Base-by-base conservation (phyloP, 2,888 invertebrate genomes). In the Rhagonycha fulva region DNA sequence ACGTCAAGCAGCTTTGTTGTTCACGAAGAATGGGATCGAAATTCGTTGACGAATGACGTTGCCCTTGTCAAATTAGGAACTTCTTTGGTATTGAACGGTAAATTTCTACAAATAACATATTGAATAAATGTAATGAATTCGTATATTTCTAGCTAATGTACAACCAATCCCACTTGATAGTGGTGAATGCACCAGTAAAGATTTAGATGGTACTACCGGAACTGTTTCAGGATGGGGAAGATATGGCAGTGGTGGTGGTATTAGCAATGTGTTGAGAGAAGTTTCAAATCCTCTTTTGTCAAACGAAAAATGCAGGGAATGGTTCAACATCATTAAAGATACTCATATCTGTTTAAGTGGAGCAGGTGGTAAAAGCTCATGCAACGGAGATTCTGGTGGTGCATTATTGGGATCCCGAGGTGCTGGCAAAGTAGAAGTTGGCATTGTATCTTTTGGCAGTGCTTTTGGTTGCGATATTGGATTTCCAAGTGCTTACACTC, bases 341-440 rank as follows among this genome's bases (percentile, higher is more conserved):
- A 87, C 87, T 70, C 89, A 90, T 79, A 80, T 91, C 10, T 91
- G 91, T 79, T 88, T 89, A 28, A 84, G 85, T 19, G 90, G 90
- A 0, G 74, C 80, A 0, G 84, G 85, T 0, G 86, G 87, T 0
- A 87, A 85, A 10, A 89, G 90, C 0, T 89, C 89, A 3, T 91
- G 91, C 78, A 89, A 88, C 32, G 90, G 89, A 0, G 89, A 89
- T 76, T 89, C 88, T 7, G 88, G 88, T 60, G 88, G 88, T 30
- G 80, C 84, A 12, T 19, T 76, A 14, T 9, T 23, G n/a, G 70
- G 70, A 2, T 28, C 14, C 9, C 7, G 9, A 10, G 24, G 28
- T 60, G 68, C 28, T 4, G 12, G 9, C 2, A n/a, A 10, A 28
- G 61, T 82, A 23, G 85, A 82, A 80, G 71, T 81, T 73, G 87